Base-by-base conservation (phyloP, 1,140 invertebrate genomes). In the Chionoecetes opilio region DNA sequence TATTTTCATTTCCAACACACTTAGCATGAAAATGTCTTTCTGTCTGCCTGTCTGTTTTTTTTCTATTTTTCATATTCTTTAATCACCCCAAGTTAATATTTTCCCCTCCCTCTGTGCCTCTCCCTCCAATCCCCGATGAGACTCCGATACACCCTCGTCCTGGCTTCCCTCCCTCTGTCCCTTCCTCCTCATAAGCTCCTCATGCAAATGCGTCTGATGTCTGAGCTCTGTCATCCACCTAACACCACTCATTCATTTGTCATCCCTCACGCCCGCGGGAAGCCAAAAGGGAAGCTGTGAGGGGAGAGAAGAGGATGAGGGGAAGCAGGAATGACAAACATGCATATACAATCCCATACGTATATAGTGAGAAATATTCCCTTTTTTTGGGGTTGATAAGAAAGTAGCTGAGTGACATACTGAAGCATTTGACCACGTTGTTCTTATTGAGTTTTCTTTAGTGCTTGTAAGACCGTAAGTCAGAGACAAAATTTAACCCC, bases 201-300 rank as follows among this genome's bases (percentile, higher is more conserved):
- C 82, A 92, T 95, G 94, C 91, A 95, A 95, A 95, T 95, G 37
- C 93, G 26, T 87, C 82, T 34, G 37, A 46, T 84, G 90, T 84
- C 84, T 92, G 84, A 92, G 94, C 89, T 92, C 41, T 82, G 89
- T 95, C 94, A 95, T 95, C 94, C 94, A 63, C 29, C 34, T 92
- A 92, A 95, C 89, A 95, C 94, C 94, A 26, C 94, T 95, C 90
- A 92, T 95, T 92, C 94, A 95, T 95, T 95, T 95, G 94, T 95
- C 94, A 95, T 95, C 90, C 90, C 75, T 46, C 90, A 92, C 84
- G 63, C 41, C 93, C 46, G 93, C 21, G 38, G 91, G 91, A 37
- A 82, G 11, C 9, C 32, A 29, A 17, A 14, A 26, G 85, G 31
- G 85, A 86, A 29, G 63, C 38, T n/a, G 32, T 3, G 14, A 41